Evolutionary conservation across 2,888 invertebrate genomes (phyloP), one percentile per base, ranked within the genome.

Genomic region (Coecobrya sp.): DNA sequence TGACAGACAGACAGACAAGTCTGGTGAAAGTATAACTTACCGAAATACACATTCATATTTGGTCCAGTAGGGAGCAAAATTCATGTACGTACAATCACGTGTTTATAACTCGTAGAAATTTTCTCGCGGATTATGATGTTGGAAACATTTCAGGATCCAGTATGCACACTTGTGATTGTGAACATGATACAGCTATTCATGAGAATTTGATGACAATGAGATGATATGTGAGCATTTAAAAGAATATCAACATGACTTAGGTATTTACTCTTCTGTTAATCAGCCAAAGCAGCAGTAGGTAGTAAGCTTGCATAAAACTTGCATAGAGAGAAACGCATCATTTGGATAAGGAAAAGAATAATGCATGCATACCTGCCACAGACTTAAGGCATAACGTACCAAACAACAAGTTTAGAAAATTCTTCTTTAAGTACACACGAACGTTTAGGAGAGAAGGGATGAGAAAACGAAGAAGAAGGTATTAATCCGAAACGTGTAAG

Each of bases 401-500:
- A n/a, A 68, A 52, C 76, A 79, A 79, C 27, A 49, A 49, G 22
- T 49, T 27, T 45, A 49, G 11, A 73, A 73, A 45, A 49, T 16
- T 49, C 49, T 16, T 27, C 49, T 52, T 76, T 79, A 79, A 79
- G 49, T 73, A 25, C n/a, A 79, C 49, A 52, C 0, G 22, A 45
- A 22, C 22, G 4, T 62, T 79, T 10, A 16, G 70, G 36, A 30
- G 36, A 30, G 16, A 30, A 65, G 27, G 30, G 30, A 30, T 27
- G 65, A 22, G 65, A 68, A 13, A 30, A 68, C 1, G 59, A 30
- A 79, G 70, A 25, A 70, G 65, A 79, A 52, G 25, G 25, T 52
- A 79, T 79, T 79, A 79, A 79, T 52, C 52, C 45, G 52, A 79
- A 79, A 79, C 76, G 49, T 79, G 52, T 27, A 70, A 22, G 62